A percentile compares a stretch with the other conserved stretches of the same genome.
Conservation (phyloP, 2,888 invertebrate genomes). For the Ophion costatus region DNA sequence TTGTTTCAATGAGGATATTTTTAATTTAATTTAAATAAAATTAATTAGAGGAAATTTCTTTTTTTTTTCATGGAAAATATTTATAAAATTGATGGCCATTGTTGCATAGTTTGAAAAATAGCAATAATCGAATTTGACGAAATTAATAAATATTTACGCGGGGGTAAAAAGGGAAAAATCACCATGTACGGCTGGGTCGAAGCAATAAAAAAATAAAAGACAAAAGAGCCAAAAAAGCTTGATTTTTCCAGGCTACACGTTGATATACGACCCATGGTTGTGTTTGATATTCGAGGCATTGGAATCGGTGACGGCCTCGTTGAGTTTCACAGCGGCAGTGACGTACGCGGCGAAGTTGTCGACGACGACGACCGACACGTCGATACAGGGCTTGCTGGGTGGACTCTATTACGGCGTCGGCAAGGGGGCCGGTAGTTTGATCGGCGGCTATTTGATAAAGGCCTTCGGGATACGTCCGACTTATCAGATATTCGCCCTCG, state of each 20-base stretch:
- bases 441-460: constrained; percentile 91
- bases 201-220: no score
- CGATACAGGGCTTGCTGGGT: constrained; percentile 91
- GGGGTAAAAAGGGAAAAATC: no score
- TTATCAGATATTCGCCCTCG: constrained; percentile 88
- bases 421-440: constrained; percentile 90
- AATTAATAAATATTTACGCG: no score
- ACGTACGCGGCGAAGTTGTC: constrained; percentile 91
- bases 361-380: constrained; percentile 90
- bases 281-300: constrained; percentile 91
- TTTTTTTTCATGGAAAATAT: no score
- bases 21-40: no score
- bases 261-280: constrained; percentile 91
- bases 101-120: background rate
- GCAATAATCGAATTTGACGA: background rate
- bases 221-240: no score
- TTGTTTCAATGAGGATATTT: no score
- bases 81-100: background rate
- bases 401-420: constrained; percentile 92
- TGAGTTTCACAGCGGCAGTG: constrained; percentile 91
- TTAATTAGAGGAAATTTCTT: no score
- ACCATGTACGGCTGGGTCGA: no score
- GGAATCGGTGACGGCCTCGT: constrained; percentile 90
- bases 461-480: constrained; percentile 89
- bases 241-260: constrained; percentile 86